Evolutionary conservation across 2,888 invertebrate species (phyloP).

Genomic region (Drymonia ruficornis): DNA sequence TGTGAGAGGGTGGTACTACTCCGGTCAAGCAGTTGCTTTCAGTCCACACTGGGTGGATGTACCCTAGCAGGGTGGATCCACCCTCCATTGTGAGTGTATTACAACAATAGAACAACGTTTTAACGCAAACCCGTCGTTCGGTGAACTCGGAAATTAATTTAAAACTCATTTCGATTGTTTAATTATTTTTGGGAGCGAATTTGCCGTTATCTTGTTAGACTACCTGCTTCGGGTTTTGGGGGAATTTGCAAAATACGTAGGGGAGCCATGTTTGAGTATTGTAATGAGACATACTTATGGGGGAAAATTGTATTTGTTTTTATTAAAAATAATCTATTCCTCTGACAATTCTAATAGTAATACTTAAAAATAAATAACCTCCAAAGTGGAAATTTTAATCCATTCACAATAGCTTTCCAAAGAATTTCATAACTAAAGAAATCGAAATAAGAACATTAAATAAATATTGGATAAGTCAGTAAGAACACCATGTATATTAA

Average conservation of each 20-base stretch:
- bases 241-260: slow-evolving; percentile 16
- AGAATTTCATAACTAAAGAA: too few relatives aligned
- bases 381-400: too few relatives aligned
- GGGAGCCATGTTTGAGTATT: not conserved
- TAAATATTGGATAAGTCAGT: too few relatives aligned
- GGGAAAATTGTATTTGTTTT: too few relatives aligned
- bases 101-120: slow-evolving; percentile 23
- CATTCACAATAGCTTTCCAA: too few relatives aligned
- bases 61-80: not conserved
- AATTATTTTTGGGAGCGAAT: slow-evolving; percentile 37
- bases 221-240: slow-evolving; percentile 28
- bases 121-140: slow-evolving; percentile 27
- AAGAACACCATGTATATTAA: too few relatives aligned
- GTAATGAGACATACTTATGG: too few relatives aligned
- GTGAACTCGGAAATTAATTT: slow-evolving; percentile 50
- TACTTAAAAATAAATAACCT: too few relatives aligned
- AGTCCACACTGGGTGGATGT: not conserved
- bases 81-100: slow-evolving; percentile 9
- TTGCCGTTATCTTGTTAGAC: slow-evolving; percentile 26
- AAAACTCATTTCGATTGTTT: slow-evolving; percentile 47
- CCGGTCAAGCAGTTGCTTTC: not conserved
- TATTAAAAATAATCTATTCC: too few relatives aligned
- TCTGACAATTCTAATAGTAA: too few relatives aligned
- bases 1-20: too few relatives aligned
- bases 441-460: too few relatives aligned